A percentile compares a stretch with the other conserved stretches of the same genome.
These are phyloP conservation scores for Drosophila gaucha DNA, from an alignment of 2,888 invertebrate species.

Conservation along the genomic window DNA sequence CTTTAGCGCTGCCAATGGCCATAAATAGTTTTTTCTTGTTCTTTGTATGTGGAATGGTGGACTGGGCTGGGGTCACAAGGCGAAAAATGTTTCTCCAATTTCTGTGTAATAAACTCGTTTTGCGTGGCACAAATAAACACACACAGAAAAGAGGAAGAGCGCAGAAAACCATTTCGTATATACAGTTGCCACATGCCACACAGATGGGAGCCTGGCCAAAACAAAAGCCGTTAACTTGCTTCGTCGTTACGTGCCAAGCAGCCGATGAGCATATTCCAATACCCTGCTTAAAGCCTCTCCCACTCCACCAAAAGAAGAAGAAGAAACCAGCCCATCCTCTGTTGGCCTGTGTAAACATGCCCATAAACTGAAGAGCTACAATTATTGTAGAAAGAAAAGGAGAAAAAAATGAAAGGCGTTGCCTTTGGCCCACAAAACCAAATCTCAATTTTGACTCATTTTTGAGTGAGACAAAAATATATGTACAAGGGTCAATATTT, in stretches of 20 bases:
- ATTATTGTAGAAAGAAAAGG: conserved; percentile 47
- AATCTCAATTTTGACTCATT: conserved; percentile 28
- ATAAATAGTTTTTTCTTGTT: conserved; percentile 65
- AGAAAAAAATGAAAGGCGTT: conserved; percentile 54
- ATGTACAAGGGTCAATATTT: conserved; percentile 2
- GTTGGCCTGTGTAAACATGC: conserved; percentile 63
- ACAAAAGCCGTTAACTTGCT: conserved; percentile 72
- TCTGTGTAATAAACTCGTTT: conserved; percentile 75
- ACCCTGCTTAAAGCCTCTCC: neutral
- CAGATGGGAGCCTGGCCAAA: conserved; percentile 45
- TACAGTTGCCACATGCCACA: conserved; percentile 43
- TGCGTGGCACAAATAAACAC: conserved; percentile 66
- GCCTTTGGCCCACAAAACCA: conserved; percentile 12
- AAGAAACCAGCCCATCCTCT: neutral
- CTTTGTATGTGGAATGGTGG: neutral
- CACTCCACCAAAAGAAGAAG: no score
- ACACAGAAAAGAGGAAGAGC: neutral
- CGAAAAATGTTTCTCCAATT: conserved; percentile 62
- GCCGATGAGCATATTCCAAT: conserved; percentile 34
- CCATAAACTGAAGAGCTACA: conserved; percentile 59
- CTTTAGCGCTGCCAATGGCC: conserved; percentile 68
- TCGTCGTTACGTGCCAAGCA: conserved; percentile 66
- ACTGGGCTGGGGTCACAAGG: conserved; percentile 25
- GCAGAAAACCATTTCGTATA: conserved; percentile 51
- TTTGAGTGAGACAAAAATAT: conserved; percentile 27